Evolutionary conservation across 2,888 invertebrate genomes (phyloP).

Genomic region (Spatulosminthurus flaviceps): DNA sequence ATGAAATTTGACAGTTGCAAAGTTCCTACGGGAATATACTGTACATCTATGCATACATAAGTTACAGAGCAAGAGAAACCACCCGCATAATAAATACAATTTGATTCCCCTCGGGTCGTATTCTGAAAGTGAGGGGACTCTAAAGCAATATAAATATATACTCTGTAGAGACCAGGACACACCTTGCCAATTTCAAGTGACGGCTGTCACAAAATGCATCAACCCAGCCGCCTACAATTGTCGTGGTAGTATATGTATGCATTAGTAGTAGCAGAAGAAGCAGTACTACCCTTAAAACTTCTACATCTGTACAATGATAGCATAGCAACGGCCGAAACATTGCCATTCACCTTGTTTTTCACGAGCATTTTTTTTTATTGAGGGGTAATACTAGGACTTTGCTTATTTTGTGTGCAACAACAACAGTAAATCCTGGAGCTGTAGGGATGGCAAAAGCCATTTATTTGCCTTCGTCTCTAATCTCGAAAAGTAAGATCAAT

Average conservation of each 20-base stretch:
- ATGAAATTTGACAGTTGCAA: background rate
- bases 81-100: background rate
- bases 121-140: background rate
- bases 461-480: too few species aligned
- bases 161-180: constrained; percentile 6
- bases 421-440: too few species aligned
- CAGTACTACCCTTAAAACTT: background rate
- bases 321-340: constrained; percentile 14
- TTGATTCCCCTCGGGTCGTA: background rate
- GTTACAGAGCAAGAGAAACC: too few species aligned
- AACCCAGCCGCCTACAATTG: constrained; percentile 25
- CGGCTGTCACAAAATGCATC: constrained; percentile 23
- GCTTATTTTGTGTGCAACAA: too few species aligned
- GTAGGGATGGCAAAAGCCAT: too few species aligned
- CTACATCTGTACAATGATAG: background rate
- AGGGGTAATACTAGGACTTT: too few species aligned
- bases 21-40: background rate
- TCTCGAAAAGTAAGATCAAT: constrained; percentile 16
- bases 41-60: too few species aligned
- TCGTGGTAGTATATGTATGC: too few species aligned
- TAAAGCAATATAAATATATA: background rate
- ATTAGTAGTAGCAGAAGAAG: too few species aligned
- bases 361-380: too few species aligned
- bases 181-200: constrained; percentile 33
- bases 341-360: too few species aligned